phyloP scores from a whole-genome alignment of 2,888 invertebrate genomes.

The Glyphotaelius pellucidus region DNA sequence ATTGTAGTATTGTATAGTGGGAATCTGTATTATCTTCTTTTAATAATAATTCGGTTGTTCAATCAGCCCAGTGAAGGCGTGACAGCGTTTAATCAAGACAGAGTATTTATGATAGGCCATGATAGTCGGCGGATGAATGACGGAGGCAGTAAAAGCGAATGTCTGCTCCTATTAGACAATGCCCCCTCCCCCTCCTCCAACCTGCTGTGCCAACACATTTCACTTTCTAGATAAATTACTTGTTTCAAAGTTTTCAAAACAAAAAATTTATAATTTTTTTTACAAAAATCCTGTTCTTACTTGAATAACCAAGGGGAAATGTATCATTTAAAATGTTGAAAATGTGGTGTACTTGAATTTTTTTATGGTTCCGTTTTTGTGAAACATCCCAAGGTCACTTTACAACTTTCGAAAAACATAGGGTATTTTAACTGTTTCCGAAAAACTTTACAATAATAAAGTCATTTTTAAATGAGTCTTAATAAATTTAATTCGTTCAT shows the following conservation, averaged over 20 bases:
- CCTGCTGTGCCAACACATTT: not conserved
- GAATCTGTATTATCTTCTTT: not conserved
- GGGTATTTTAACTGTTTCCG: too few relatives aligned
- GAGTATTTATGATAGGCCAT: not conserved
- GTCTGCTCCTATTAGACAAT: not conserved
- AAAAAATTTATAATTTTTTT: too few relatives aligned
- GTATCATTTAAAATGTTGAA: too few relatives aligned
- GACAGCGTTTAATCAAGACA: not conserved
- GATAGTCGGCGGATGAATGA: not conserved
- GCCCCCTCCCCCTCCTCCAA: not conserved
- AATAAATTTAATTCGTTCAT: too few relatives aligned
- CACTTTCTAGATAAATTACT: not conserved
- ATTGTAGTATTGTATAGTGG: not conserved
- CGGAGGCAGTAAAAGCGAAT: not conserved
- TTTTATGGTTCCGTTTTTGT: too few relatives aligned
- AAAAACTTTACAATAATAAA: too few relatives aligned
- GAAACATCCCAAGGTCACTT: too few relatives aligned
- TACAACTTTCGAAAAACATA: too few relatives aligned
- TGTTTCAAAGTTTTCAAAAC: not conserved
- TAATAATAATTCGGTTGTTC: not conserved
- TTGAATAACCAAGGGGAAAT: too few relatives aligned
- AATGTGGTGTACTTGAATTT: too few relatives aligned
- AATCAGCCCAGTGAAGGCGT: not conserved
- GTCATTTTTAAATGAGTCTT: too few relatives aligned
- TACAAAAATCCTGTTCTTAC: too few relatives aligned